Evolutionary conservation across 2,888 invertebrate genomes (phyloP), one percentile per base, ranked within the genome.

Genomic region (Elegia similella): DNA sequence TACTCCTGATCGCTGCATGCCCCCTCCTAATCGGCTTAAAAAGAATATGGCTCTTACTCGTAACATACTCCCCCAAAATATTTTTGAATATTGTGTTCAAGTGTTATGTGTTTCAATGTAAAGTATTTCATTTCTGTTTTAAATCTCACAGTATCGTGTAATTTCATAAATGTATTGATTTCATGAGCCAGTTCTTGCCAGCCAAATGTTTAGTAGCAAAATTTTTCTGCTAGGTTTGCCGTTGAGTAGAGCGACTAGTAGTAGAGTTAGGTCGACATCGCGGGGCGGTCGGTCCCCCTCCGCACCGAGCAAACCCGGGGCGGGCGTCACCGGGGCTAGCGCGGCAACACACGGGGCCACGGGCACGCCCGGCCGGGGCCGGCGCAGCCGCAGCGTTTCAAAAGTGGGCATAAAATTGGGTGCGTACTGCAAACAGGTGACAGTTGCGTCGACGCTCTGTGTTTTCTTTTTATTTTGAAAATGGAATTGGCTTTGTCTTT

Each of bases 241-340:
- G 90, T 94, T 93, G 88, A 93, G 93, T 89, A 93, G 93, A 84
- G 92, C 92, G 67, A 86, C 89, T 83, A 92, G 92, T 88, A 90
- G 88, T 88, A 92, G 93, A 76, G 88, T 93, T 83, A 92, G 92
- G 82, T 91, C 93, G 63, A 80, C 92, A 62, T 86, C 92, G 64
- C 82, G 89, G 69, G 89, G 88, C 62, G 89, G 87, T 60, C 79
- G 88, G 62, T 89, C 90, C 58, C 89, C 90, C 59, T 88, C 88
- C 60, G 91, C 83, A 66, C 86, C 90, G 64, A 81, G 78, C 76
- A 89, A 86, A 82, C 73, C 78, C 60, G 81, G 72, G 74, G 68
- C 74, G 54, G 66, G 69, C 63, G 61, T 62, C 67, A 54, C 59
- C 54, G 34, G 72, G 66, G 63, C 67, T 52, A 62, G 61, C 54